Conservation (phyloP, 2,113 vertebrate genomes). For the Todiramphus saurophagus region DNA sequence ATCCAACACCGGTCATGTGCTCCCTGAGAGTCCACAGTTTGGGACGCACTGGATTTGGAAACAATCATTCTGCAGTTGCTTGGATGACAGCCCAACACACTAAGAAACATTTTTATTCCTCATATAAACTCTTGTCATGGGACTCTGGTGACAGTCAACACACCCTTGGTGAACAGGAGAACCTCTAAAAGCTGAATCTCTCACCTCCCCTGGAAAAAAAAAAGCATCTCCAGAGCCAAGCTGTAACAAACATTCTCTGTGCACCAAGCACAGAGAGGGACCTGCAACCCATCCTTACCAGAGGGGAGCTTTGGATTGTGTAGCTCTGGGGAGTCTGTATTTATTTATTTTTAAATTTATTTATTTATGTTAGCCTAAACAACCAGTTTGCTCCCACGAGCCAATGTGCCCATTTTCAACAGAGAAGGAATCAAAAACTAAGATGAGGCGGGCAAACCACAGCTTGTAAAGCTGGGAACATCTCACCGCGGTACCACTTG, state of each 20-base stretch:
- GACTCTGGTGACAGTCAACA: not conserved
- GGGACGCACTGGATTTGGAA: not conserved
- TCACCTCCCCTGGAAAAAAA: not conserved
- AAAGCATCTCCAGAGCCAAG: not conserved
- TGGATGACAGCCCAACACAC: not conserved
- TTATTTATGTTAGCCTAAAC: not conserved
- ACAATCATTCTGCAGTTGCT: not conserved
- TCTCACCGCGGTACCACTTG: not conserved
- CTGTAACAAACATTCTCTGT: not conserved
- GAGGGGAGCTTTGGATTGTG: not conserved
- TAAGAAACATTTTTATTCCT: not conserved
- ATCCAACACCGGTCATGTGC: not conserved
- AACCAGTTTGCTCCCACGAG: not conserved
- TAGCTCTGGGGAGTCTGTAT: not conserved
- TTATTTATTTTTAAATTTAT: not conserved
- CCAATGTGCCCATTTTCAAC: not conserved
- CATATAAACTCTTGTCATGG: not conserved
- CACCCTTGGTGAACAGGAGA: not conserved
- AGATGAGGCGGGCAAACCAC: accelerated
- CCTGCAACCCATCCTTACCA: not conserved
- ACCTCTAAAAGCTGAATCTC: not conserved
- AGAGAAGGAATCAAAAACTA: not conserved
- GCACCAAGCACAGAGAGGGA: accelerated
- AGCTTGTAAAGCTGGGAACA: not conserved
- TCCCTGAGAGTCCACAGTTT: not conserved